Conservation (phyloP, 2,113 vertebrate genomes). For the Rattus rattus region DNA sequence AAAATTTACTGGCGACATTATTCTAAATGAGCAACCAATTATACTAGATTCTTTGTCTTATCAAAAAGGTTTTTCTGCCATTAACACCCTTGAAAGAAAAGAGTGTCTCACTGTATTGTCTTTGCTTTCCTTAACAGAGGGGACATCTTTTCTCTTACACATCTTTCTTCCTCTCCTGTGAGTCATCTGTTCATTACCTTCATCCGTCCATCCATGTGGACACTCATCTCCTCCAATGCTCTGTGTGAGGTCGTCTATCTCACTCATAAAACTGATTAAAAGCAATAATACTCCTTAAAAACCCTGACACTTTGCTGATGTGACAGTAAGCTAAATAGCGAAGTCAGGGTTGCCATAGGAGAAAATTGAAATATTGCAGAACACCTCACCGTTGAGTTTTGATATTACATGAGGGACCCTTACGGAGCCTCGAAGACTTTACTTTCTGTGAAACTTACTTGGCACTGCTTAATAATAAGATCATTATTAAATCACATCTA, state of each 20-base stretch:
- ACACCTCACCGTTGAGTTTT: not conserved
- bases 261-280: constrained; percentile 47
- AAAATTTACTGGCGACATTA: not conserved
- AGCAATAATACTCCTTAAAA: not conserved
- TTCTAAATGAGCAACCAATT: not conserved
- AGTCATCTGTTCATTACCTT: constrained; percentile 56
- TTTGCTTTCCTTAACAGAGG: not conserved
- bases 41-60: not conserved
- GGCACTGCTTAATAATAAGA: constrained; percentile 32
- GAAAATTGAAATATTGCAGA: constrained; percentile 62
- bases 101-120: not conserved
- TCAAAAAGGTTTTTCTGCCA: constrained; percentile 21
- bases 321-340: not conserved
- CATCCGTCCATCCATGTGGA: constrained; percentile 27
- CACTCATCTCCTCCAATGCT: not conserved
- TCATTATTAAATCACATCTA: constrained; percentile 49
- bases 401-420: constrained; percentile 32
- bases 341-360: constrained; percentile 40
- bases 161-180: not conserved
- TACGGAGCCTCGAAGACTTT: constrained; percentile 19
- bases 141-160: not conserved
- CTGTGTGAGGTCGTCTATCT: constrained; percentile 2
- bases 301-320: constrained; percentile 59
- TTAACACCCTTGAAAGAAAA: not conserved
- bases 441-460: constrained; percentile 48